These are phyloP conservation scores for Embidobia sp. DNA, from an alignment of 2,888 invertebrate genomes.

Conservation along the genomic window DNA sequence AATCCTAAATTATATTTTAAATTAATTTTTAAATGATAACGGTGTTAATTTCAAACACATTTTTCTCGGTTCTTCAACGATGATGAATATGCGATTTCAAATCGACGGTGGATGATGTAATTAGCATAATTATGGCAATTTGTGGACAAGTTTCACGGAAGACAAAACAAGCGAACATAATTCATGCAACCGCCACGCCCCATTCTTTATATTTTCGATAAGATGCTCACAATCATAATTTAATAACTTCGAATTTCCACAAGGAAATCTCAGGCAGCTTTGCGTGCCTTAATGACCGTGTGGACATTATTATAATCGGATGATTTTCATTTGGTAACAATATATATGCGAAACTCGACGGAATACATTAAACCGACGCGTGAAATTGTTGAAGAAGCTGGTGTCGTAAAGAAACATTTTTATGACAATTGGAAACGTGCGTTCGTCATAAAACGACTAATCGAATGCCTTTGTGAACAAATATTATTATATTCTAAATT, in stretches of 20 bases:
- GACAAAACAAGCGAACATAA: constrained; percentile 72
- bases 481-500: too few relatives aligned
- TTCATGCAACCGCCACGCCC: constrained; percentile 74
- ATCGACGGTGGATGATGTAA: constrained; percentile 44
- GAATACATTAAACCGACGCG: constrained; percentile 10
- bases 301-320: constrained; percentile 7
- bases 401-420: constrained; percentile 10
- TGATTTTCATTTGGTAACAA: constrained; percentile 21
- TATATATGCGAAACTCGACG: constrained; percentile 26
- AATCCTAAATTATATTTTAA: too few relatives aligned
- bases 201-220: constrained; percentile 68
- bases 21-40: too few relatives aligned
- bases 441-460: background rate
- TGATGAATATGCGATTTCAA: background rate
- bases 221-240: constrained; percentile 68
- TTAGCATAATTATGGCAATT: constrained; percentile 70
- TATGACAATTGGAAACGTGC: constrained; percentile 3
- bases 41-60: too few relatives aligned
- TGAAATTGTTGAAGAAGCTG: constrained; percentile 9
- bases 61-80: too few relatives aligned
- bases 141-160: constrained; percentile 60
- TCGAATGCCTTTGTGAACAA: too few relatives aligned
- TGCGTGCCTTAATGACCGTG: background rate
- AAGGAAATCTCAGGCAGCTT: constrained; percentile 5
- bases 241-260: constrained; percentile 23